Evolutionary conservation across 2,888 invertebrate genomes (phyloP).

Genomic region (Phrixothrix hirtus): DNA sequence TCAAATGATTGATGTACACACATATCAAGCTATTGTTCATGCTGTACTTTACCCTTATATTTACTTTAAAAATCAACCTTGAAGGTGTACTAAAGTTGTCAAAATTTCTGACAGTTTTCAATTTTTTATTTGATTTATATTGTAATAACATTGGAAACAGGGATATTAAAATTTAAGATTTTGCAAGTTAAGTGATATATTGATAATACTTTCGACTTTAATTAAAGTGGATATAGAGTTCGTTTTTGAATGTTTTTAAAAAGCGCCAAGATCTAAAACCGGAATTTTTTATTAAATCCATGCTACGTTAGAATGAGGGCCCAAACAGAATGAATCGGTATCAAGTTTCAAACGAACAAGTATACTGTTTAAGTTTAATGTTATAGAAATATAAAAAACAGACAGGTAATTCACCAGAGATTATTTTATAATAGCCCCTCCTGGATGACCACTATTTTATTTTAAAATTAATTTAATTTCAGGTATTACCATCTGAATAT

Average conservation of each 20-base stretch:
- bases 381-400: conserved; percentile 26
- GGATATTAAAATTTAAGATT: conserved; percentile 16
- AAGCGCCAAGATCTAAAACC: conserved; percentile 36
- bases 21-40: too few relatives aligned
- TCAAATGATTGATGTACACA: too few relatives aligned
- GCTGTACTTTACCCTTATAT: too few relatives aligned
- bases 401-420: too few relatives aligned
- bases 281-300: conserved; percentile 40
- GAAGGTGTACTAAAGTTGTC: conserved; percentile 11
- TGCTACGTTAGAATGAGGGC: conserved; percentile 35
- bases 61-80: too few relatives aligned
- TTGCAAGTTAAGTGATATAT: conserved; percentile 19
- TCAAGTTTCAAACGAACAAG: conserved; percentile 37
- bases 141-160: conserved; percentile 19
- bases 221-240: conserved; percentile 15
- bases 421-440: too few relatives aligned
- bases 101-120: conserved; percentile 14
- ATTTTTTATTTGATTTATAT: conserved; percentile 16
- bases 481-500: too few relatives aligned
- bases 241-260: conserved; percentile 22
- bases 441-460: too few relatives aligned
- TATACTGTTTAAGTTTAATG: conserved; percentile 34
- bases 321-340: conserved; percentile 38
- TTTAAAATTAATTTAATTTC: too few relatives aligned
- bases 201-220: conserved; percentile 5